phyloP scores from a whole-genome alignment of 2,113 vertebrate species.

The Neopipo cinnamomea region DNA sequence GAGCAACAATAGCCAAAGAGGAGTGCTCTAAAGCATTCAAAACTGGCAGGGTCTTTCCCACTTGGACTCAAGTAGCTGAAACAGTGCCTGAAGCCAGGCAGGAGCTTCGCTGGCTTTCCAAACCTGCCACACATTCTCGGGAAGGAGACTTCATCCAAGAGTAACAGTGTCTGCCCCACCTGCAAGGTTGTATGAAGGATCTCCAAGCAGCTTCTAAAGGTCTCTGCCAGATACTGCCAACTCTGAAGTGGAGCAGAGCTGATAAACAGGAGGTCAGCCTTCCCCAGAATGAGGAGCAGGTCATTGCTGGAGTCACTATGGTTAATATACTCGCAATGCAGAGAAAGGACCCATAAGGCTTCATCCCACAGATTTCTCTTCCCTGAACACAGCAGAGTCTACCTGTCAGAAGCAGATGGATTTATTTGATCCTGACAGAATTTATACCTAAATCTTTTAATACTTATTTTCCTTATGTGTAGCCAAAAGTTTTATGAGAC shows the following conservation, averaged over 20 bases:
- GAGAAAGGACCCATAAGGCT: not conserved
- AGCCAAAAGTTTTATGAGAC: slow-evolving; percentile 48
- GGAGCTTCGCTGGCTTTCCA: not conserved
- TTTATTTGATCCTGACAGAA: slow-evolving; percentile 42
- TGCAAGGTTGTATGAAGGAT: not conserved
- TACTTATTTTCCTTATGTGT: slow-evolving; percentile 36
- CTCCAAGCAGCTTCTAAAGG: accelerated
- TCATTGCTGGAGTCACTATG: not conserved
- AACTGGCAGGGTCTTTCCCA: slow-evolving; percentile 15
- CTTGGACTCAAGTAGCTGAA: not conserved
- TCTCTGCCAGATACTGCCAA: not conserved
- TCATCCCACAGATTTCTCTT: not conserved
- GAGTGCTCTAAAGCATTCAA: slow-evolving; percentile 1
- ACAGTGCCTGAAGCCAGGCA: not conserved
- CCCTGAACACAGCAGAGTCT: not conserved
- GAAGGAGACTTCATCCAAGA: not conserved
- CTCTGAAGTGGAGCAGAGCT: not conserved
- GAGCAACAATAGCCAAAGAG: slow-evolving; percentile 50
- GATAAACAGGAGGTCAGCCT: not conserved
- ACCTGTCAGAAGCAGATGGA: not conserved
- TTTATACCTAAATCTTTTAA: slow-evolving; percentile 50
- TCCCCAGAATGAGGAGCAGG: not conserved
- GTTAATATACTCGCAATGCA: not conserved
- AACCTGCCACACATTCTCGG: not conserved
- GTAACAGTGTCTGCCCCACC: not conserved